Percentiles rank a stretch among this genome's conserved stretches.
Conservation (phyloP, 2,113 vertebrate genomes). For the Scartelaos histophorus region DNA sequence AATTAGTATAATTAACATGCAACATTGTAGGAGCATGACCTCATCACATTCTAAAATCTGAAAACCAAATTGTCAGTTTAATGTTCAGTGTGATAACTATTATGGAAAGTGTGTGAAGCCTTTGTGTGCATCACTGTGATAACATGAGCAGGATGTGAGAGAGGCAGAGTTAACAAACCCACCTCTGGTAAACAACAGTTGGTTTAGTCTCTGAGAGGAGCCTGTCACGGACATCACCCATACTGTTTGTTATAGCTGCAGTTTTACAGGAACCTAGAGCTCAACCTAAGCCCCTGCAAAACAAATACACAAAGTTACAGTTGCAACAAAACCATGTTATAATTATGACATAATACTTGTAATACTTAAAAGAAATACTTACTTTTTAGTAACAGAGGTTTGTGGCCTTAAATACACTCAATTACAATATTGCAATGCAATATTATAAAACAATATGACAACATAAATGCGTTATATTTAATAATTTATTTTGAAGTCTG, state of each 20-base stretch:
- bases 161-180: slow-evolving; percentile 63
- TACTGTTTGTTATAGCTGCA: neutral
- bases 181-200: slow-evolving; percentile 70
- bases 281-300: neutral
- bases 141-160: slow-evolving; percentile 75
- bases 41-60: no score
- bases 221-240: slow-evolving; percentile 15
- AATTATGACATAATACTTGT: no score
- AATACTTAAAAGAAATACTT: neutral
- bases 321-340: neutral
- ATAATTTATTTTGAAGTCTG: neutral
- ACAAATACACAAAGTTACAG: neutral
- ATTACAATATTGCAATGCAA: neutral
- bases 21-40: no score
- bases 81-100: neutral
- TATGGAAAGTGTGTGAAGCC: neutral
- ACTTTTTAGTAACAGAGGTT: neutral
- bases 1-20: no score
- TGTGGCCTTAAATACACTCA: neutral
- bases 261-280: neutral
- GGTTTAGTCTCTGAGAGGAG: slow-evolving; percentile 6
- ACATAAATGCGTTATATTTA: neutral
- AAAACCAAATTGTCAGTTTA: neutral
- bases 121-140: neutral
- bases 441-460: neutral